Base-by-base conservation (phyloP, 2,888 invertebrate species). In the Clanis bilineata region DNA sequence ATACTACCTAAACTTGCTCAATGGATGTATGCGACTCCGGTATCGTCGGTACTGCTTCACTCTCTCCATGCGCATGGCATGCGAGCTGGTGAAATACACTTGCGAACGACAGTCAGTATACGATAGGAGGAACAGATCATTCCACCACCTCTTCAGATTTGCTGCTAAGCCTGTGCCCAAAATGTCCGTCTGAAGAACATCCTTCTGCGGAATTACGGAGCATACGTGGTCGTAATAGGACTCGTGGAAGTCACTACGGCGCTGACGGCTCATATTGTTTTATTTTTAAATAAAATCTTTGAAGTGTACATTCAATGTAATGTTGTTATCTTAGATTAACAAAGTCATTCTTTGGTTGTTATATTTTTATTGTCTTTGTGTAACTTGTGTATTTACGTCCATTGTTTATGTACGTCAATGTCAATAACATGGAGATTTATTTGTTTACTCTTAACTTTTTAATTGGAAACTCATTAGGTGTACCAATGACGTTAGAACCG, bases 221-320 rank as follows among this genome's bases (percentile, higher is more conserved):
- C 80, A 82, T 2, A 67, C 66, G 45, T 80, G 81, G 5, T 76
- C 75, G 45, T 71, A 76, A 56, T 76, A 79, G 0, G 76, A 74
- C 15, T 73, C 73, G 18, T 67, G 64, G 18, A 66, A 65, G 32
- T 65, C 39, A 2, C 21, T 38, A 18, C 18, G 10, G n/a, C n/a
- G n/a, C n/a, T n/a, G n/a, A n/a, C 25, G 38, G 6, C 12, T 25
- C 38, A 58, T 51, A 28, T 51, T 41, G 5, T 15, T 12, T 12
- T 36, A 10, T 3, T 12, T 36, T 36, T 36, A 1, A 12, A 12
- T 1, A 12, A 36, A 7, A 36, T 36, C 9, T 36, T 9, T 7
- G 12, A 7, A 36, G 12, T n/a, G n/a, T n/a, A n/a, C n/a, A n/a
- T n/a, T n/a, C n/a, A n/a, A n/a, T n/a, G n/a, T n/a, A n/a, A n/a